Evolutionary conservation across 2,888 invertebrate species (phyloP), one percentile per base, ranked within the genome.

Genomic region (Epistrophella euchroma): DNA sequence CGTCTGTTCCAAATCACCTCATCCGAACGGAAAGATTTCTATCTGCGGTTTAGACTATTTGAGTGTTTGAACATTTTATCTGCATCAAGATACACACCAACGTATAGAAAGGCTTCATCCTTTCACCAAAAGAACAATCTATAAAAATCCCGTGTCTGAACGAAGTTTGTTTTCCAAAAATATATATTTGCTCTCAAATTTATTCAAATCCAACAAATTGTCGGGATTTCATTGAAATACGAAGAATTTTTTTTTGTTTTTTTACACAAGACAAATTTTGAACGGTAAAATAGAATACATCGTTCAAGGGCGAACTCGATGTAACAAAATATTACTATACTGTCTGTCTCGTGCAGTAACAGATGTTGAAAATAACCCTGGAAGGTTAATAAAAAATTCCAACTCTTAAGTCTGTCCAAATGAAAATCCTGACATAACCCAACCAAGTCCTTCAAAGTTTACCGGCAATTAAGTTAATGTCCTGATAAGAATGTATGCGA

Each of bases 171-270:
- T 52, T 52, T 25, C 6, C 7, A 50, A 22, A 22, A 47, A 25
- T 13, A 11, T 52, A 15, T n/a, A 28, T 28, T 55, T 35, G 0
- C 40, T 60, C 17, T 15, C 10, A 70, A 52, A 77, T 52, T 60
- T 71, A 71, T 77, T 77, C 76, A 70, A 60, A 43, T 56, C 17
- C 70, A 71, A 71, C 28, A 56, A 70, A 40, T 56, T 56, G 40
- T 56, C 56, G 17, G n/a, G 5, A 32, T 32, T 56, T 56, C 32
- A 17, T 56, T 28, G n/a, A 9, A 55, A 28, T 28, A 55, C 2
- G 28, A 28, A 25, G 28, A 3, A 4, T 55, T 4, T 56, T n/a
- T 10, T 50, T 19, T 13, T 4, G 7, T 52, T 3, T 15, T 28
- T n/a, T 55, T n/a, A 28, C 15, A 15, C 7, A 55, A 55, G 25